Evolutionary conservation across 1,140 invertebrate genomes (phyloP), one percentile per base, ranked within the genome.

Genomic region (Chrysoperla carnea): DNA sequence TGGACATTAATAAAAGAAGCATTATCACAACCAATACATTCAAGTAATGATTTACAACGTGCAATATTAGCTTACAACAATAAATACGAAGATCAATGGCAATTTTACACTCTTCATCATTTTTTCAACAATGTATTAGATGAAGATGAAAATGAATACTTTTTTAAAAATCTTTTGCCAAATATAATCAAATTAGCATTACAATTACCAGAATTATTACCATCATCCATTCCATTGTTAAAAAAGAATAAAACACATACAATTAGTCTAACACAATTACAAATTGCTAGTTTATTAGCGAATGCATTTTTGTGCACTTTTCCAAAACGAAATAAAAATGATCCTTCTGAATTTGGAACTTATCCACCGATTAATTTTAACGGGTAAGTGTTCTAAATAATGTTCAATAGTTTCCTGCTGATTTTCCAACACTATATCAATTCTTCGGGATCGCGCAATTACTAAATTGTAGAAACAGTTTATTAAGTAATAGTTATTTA

Each of bases 271-370:
- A 87, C 76, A 51, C 89, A 95, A 56, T 64, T 81, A 38, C 93
- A 98, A 69, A 76, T 89, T 39, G 76, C 85, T 2, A 81, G 76
- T 54, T 61, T 98, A 29, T 58, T 97, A 42, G 89, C 91, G 1
- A 96, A 97, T 70, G 91, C 88, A 14, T 97, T 98, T 63, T 80
- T 97, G 44, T 96, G 88, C 60, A 97, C 92, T 42, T 97, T 92
- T 67, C 89, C 91, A 8, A 66, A 79, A 44, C 66, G 85, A 43
- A 87, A 84, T n/a, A 70, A 73, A 1, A 65, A 61, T 1, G 75
- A 60, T 4, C 65, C 74, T 31, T 75, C 76, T 3, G 76, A 82
- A 57, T 83, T 82, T 58, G 57, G 63, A n/a, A 70, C 62, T 36
- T 92, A 76, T 67, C 89, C 90, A 6, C 64, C 74, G 36, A 88